These are phyloP conservation scores for Gadus macrocephalus DNA, from an alignment of 2,113 vertebrate species.

Conservation along the genomic window DNA sequence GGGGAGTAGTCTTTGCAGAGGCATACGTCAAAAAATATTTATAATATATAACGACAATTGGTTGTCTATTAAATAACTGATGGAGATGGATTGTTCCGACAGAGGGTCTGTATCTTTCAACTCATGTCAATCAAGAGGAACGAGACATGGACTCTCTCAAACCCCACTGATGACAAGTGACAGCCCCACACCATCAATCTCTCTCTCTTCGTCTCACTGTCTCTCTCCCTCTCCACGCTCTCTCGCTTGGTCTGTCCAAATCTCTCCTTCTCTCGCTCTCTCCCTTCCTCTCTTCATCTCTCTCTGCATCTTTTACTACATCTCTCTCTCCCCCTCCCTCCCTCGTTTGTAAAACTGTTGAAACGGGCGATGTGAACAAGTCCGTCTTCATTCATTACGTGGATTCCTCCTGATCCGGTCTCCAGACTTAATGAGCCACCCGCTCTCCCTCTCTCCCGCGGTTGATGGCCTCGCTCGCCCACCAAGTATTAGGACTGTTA, in stretches of 20 bases:
- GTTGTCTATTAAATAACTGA: too few relatives aligned
- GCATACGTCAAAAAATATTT: too few relatives aligned
- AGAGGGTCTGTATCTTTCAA: too few relatives aligned
- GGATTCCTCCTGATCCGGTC: slow-evolving; percentile 76
- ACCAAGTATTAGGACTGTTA: slow-evolving; percentile 83
- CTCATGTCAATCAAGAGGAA: too few relatives aligned
- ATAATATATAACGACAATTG: too few relatives aligned
- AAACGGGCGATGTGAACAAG: slow-evolving; percentile 76
- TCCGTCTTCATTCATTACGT: slow-evolving; percentile 78
- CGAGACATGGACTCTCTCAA: too few relatives aligned
- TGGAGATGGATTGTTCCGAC: too few relatives aligned
- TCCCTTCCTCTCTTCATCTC: slow-evolving; percentile 38
- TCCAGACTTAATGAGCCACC: slow-evolving; percentile 79
- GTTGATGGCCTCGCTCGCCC: slow-evolving; percentile 77
- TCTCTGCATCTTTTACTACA: slow-evolving; percentile 14
- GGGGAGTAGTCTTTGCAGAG: too few relatives aligned
- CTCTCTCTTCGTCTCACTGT: not conserved
- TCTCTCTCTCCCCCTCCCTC: slow-evolving; percentile 33
- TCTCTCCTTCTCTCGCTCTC: slow-evolving; percentile 44
- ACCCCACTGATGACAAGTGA: too few relatives aligned
- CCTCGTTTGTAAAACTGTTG: slow-evolving; percentile 58
- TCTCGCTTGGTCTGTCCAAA: not conserved
- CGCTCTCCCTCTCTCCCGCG: slow-evolving; percentile 60
- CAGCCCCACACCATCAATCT: not conserved
- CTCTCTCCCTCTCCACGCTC: not conserved